Evolutionary conservation across 2,797 vertebrate genomes (phyloP).

Genomic region (Myotis planiceps): DNA sequence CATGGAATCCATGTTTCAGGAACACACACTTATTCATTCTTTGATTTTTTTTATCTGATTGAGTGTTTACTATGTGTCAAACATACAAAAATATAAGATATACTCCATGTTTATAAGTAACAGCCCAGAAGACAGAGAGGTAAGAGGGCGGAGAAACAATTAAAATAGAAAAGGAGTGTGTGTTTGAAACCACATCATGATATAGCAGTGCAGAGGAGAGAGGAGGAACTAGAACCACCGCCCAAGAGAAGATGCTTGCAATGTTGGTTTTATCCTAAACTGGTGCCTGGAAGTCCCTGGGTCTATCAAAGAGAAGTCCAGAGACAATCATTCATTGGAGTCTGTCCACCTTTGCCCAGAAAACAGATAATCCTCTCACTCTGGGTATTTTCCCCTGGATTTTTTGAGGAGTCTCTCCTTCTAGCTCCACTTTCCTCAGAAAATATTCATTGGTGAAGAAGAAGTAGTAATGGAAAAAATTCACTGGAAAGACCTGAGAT

Average conservation of each 20-base stretch:
- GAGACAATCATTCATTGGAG: background rate
- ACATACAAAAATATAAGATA: background rate
- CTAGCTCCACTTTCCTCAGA: conserved; percentile 67
- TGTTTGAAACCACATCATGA: background rate
- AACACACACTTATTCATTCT: background rate
- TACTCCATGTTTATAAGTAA: background rate
- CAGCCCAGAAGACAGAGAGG: background rate
- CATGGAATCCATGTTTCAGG: background rate
- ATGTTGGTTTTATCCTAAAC: background rate
- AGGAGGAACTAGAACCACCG: background rate
- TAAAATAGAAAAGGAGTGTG: background rate
- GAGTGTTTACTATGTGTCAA: background rate
- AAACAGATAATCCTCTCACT: conserved; percentile 78
- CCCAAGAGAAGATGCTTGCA: background rate
- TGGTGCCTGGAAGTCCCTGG: background rate
- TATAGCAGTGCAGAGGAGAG: background rate
- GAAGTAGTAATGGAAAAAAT: conserved; percentile 2
- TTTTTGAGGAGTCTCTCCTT: conserved; percentile 1
- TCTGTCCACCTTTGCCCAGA: background rate
- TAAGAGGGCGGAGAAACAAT: background rate
- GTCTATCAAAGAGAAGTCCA: background rate
- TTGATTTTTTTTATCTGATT: background rate
- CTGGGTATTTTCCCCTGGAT: background rate
- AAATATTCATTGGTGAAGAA: conserved; percentile 62
- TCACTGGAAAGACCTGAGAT: background rate